These are phyloP conservation scores for Pterocles burchelli DNA, from an alignment of 2,113 vertebrate genomes.

Conservation along the genomic window DNA sequence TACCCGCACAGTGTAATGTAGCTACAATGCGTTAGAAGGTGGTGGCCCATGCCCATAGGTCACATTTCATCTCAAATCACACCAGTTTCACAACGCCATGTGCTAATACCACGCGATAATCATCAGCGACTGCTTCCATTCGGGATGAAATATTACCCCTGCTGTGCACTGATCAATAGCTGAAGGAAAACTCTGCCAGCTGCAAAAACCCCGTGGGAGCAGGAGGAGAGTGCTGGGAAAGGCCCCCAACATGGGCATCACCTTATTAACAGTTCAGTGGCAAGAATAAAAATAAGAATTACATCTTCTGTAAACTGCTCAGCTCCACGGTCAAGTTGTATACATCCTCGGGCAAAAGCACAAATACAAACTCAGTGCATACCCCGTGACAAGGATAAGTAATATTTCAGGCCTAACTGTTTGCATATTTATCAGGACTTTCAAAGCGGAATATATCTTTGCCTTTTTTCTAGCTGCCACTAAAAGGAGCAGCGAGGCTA, in stretches of 20 bases:
- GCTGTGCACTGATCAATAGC: neutral
- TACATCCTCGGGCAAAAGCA: neutral
- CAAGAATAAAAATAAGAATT: conserved; percentile 45
- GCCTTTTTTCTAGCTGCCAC: neutral
- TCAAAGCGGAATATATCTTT: neutral
- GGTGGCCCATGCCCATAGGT: neutral
- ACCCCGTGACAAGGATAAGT: neutral
- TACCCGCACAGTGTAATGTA: neutral
- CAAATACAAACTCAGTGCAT: neutral
- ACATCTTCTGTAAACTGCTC: conserved; percentile 41
- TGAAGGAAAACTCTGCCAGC: neutral
- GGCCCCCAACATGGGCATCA: neutral
- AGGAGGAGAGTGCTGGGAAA: neutral
- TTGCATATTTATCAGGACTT: neutral
- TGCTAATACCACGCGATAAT: neutral
- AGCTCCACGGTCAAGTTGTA: neutral
- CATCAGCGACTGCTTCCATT: neutral
- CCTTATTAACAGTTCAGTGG: neutral
- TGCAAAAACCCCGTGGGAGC: neutral
- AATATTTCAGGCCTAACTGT: neutral
- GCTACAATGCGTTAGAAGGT: neutral
- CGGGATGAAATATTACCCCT: neutral
- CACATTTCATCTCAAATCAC: neutral
- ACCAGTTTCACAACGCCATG: neutral
- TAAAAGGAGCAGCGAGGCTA: neutral